phyloP scores from a whole-genome alignment of 2,113 vertebrate genomes.

The Chunga burmeisteri region DNA sequence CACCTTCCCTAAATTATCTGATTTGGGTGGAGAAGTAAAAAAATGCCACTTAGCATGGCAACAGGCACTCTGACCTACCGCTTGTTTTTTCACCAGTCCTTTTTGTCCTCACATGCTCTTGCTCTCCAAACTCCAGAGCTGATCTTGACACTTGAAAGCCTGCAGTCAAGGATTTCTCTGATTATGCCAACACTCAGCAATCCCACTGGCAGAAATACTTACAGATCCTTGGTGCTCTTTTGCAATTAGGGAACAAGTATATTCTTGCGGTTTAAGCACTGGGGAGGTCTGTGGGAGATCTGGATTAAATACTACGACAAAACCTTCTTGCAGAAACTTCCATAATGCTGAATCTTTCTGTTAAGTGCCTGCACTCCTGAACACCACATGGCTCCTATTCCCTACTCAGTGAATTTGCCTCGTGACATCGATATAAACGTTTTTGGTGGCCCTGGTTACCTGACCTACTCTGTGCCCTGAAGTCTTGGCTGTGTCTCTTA shows the following conservation, averaged over 20 bases:
- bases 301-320: background rate
- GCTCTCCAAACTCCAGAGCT: background rate
- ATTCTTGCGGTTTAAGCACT: background rate
- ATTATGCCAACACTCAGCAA: background rate
- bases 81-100: background rate
- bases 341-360: background rate
- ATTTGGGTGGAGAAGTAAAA: background rate
- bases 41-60: background rate
- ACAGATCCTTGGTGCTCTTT: background rate
- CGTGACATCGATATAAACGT: background rate
- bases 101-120: background rate
- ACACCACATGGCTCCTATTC: background rate
- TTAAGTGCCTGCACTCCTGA: background rate
- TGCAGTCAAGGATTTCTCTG: slow-evolving; percentile 12
- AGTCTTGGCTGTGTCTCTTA: background rate
- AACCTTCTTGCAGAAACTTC: background rate
- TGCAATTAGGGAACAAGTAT: slow-evolving; percentile 17
- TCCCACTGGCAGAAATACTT: background rate
- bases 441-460: background rate
- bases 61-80: background rate
- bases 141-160: slow-evolving; percentile 1
- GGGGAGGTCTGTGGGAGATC: background rate
- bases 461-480: background rate
- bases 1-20: background rate
- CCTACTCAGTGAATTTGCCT: background rate